A percentile compares a stretch with the other conserved stretches of the same genome.
phyloP scores from a whole-genome alignment of 2,113 vertebrate genomes.

The Anarrhichthys ocellatus region DNA sequence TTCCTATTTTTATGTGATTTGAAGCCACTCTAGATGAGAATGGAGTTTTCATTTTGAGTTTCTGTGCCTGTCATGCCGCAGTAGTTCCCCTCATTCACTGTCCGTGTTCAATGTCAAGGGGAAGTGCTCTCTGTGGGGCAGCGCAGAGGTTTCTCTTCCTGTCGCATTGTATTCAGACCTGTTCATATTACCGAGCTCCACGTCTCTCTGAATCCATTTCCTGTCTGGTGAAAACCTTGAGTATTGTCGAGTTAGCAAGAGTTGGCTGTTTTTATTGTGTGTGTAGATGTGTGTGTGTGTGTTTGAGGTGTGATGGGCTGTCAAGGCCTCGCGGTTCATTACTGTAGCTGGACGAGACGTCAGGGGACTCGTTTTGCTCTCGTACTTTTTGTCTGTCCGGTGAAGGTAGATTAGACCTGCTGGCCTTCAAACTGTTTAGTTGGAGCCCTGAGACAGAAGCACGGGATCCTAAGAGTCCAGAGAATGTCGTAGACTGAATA shows the following conservation, averaged over 20 bases:
- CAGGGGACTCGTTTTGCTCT: conserved; percentile 36
- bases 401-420: conserved; percentile 39
- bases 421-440: not conserved
- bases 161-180: conserved; percentile 56
- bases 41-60: not conserved
- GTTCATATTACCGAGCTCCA: conserved; percentile 43
- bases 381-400: not conserved
- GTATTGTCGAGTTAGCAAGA: conserved; percentile 63
- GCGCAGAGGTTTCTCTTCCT: conserved; percentile 60
- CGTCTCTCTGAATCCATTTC: conserved; percentile 51
- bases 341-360: conserved; percentile 22
- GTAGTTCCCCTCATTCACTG: conserved; percentile 10
- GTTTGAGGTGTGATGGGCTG: not conserved
- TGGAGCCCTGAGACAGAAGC: not conserved
- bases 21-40: not conserved
- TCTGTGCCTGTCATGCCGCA: conserved; percentile 27
- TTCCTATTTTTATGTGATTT: not conserved
- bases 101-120: conserved; percentile 48
- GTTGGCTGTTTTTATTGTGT: conserved; percentile 20
- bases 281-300: conserved; percentile 15
- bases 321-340: conserved; percentile 54
- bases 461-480: too few relatives aligned
- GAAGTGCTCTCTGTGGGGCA: conserved; percentile 45
- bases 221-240: conserved; percentile 56
- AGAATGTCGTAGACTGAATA: too few relatives aligned